These are phyloP conservation scores for Anableps anableps DNA, from an alignment of 2,797 vertebrate genomes.

Conservation along the genomic window DNA sequence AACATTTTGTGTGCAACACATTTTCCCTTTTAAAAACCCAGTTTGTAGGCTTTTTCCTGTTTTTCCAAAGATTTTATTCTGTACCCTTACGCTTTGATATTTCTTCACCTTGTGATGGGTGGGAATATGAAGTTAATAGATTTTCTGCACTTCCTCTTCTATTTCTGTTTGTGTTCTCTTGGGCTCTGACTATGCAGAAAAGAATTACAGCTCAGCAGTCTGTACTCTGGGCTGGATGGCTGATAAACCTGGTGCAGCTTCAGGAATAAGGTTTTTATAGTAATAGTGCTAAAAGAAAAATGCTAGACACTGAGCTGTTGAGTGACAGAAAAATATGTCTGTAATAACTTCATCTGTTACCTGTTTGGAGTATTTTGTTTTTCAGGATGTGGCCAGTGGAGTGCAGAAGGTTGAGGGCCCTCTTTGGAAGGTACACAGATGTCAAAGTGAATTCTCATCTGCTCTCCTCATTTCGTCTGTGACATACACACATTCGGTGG, in stretches of 20 bases:
- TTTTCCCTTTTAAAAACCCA: neutral
- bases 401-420: slow-evolving; percentile 87
- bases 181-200: slow-evolving; percentile 16
- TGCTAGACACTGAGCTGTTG: neutral
- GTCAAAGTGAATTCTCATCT: slow-evolving; percentile 37
- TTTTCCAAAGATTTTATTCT: neutral
- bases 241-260: slow-evolving; percentile 33
- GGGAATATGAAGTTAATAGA: neutral
- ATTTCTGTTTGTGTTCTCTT: slow-evolving; percentile 13
- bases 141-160: neutral
- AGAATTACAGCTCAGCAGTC: slow-evolving; percentile 19
- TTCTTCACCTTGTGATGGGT: neutral
- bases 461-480: slow-evolving; percentile 21
- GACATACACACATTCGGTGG: neutral
- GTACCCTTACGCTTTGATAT: neutral
- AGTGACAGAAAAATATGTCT: slow-evolving; percentile 1
- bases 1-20: neutral
- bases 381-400: slow-evolving; percentile 77
- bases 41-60: neutral
- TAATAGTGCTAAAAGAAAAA: slow-evolving; percentile 12
- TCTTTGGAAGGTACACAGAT: slow-evolving; percentile 89
- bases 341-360: neutral
- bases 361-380: neutral
- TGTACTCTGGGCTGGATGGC: slow-evolving; percentile 24
- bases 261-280: slow-evolving; percentile 1